Conservation (phyloP, 2,797 vertebrate genomes). For the Caiman crocodilus region DNA sequence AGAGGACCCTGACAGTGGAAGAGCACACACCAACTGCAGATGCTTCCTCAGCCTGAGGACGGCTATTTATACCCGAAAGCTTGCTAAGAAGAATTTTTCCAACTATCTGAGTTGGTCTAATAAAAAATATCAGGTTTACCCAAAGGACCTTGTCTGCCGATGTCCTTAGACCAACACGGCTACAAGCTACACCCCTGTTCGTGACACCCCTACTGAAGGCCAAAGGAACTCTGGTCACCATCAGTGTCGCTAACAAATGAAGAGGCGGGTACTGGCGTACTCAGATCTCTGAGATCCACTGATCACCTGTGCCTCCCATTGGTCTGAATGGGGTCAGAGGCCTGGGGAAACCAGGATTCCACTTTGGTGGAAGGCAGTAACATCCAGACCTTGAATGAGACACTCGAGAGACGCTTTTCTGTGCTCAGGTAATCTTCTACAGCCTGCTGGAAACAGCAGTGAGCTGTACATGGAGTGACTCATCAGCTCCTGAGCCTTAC, state of each 20-base stretch:
- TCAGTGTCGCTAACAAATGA: neutral
- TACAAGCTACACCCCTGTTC: too few species aligned
- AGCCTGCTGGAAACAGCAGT: neutral
- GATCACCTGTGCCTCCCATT: neutral
- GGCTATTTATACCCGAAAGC: too few species aligned
- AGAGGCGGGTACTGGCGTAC: neutral
- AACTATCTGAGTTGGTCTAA: too few species aligned
- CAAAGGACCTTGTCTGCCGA: too few species aligned
- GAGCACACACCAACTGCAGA: too few species aligned
- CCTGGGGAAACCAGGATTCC: neutral
- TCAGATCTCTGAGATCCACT: neutral
- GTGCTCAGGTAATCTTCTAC: neutral
- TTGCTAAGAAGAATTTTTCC: too few species aligned
- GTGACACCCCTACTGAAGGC: neutral
- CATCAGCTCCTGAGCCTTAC: constrained; percentile 65
- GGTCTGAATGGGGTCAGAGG: neutral
- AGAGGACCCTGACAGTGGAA: too few species aligned
- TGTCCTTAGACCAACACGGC: too few species aligned
- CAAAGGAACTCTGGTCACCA: neutral
- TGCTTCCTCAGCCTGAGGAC: too few species aligned
- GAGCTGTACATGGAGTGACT: neutral
- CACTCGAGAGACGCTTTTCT: neutral
- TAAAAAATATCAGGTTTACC: too few species aligned
- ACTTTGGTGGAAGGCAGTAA: neutral
- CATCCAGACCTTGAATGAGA: neutral